phyloP scores from a whole-genome alignment of 2,113 vertebrate genomes.

The Cisticola juncidis region DNA sequence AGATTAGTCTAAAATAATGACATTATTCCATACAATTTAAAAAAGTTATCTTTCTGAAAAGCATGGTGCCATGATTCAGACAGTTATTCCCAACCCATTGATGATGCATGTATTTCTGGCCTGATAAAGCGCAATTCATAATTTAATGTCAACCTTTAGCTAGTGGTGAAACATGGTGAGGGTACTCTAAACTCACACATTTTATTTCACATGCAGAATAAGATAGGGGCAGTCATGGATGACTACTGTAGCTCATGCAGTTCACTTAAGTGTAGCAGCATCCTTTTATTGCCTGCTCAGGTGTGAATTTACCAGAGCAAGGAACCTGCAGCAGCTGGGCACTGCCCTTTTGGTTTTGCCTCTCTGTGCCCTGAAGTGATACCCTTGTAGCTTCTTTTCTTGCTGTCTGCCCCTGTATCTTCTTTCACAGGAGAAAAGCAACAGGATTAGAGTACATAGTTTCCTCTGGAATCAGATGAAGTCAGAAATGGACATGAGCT shows the following conservation, averaged over 20 bases:
- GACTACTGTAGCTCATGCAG: background rate
- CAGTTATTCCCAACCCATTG: background rate
- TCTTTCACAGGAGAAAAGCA: background rate
- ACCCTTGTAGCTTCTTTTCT: background rate
- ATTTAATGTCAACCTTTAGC: background rate
- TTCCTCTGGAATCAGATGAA: background rate
- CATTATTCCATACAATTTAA: background rate
- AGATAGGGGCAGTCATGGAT: background rate
- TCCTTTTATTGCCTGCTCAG: background rate
- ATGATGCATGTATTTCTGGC: background rate
- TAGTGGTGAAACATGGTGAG: background rate
- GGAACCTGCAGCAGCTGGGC: background rate
- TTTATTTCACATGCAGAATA: background rate
- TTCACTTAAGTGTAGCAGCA: background rate
- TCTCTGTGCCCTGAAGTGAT: background rate
- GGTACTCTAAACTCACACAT: background rate
- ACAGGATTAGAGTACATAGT: background rate
- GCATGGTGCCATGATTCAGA: fast-evolving
- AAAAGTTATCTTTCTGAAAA: background rate
- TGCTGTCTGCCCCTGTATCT: background rate
- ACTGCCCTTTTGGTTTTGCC: background rate
- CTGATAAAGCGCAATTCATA: background rate
- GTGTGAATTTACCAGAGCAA: background rate
- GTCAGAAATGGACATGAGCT: background rate
- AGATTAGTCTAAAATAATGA: background rate